A percentile compares a stretch with the other conserved stretches of the same genome.
These are phyloP conservation scores for Ecliptopera silaceata DNA, from an alignment of 2,888 invertebrate genomes.

Conservation along the genomic window DNA sequence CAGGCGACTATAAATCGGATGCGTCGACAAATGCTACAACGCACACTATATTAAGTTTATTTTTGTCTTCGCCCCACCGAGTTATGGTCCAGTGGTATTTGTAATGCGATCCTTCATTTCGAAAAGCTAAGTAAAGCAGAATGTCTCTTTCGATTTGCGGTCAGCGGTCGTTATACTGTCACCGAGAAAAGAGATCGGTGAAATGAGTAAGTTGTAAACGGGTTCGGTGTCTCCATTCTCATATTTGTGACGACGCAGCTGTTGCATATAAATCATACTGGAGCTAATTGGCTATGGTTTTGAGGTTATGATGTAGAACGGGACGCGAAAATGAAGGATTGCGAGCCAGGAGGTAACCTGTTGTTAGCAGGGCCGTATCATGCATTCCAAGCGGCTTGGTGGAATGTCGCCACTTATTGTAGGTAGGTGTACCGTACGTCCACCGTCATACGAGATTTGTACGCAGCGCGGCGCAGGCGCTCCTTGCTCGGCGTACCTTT, in stretches of 20 bases:
- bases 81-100: conserved; percentile 81
- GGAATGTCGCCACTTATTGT: conserved; percentile 75
- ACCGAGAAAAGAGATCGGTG: conserved; percentile 70
- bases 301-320: conserved; percentile 65
- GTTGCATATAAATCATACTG: conserved; percentile 61
- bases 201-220: conserved; percentile 71
- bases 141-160: conserved; percentile 72
- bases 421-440: conserved; percentile 76
- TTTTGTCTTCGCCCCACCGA: conserved; percentile 81
- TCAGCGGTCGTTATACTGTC: conserved; percentile 74
- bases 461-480: conserved; percentile 65
- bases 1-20: conserved; percentile 74
- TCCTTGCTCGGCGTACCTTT: conserved; percentile 51
- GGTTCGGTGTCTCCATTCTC: conserved; percentile 64
- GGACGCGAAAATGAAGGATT: conserved; percentile 64
- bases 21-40: conserved; percentile 79
- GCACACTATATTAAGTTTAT: conserved; percentile 82
- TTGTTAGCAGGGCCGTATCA: conserved; percentile 68
- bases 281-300: conserved; percentile 45
- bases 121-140: conserved; percentile 76
- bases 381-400: conserved; percentile 72
- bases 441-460: conserved; percentile 74
- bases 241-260: conserved; percentile 58
- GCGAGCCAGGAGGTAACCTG: conserved; percentile 63
- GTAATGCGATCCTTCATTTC: conserved; percentile 79